phyloP scores from a whole-genome alignment of 2,888 invertebrate genomes.

The Oasisia sp. region DNA sequence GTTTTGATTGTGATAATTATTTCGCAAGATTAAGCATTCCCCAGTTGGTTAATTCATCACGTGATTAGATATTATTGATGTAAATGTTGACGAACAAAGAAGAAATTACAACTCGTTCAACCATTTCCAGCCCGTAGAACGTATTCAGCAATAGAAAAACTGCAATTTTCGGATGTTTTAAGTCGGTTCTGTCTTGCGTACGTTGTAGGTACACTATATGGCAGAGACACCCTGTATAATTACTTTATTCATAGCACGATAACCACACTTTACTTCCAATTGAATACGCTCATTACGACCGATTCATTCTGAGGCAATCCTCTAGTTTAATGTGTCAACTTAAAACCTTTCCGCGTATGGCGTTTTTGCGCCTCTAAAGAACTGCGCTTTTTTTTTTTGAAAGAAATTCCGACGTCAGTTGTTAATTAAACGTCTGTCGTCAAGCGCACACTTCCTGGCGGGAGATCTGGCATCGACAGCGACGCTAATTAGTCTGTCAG shows the following conservation, averaged over 20 bases:
- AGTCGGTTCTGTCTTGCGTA: not conserved
- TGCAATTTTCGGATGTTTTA: no score
- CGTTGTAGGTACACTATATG: not conserved
- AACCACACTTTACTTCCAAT: not conserved
- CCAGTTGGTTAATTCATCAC: no score
- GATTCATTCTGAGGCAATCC: not conserved
- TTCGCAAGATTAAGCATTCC: no score
- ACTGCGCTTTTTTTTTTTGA: not conserved
- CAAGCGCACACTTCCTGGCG: not conserved
- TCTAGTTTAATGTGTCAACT: not conserved
- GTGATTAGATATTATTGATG: no score
- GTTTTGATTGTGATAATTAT: no score
- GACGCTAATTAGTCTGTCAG: not conserved
- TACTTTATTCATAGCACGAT: not conserved
- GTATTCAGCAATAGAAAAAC: no score
- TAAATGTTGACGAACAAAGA: no score
- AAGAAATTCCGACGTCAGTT: not conserved
- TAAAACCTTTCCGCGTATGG: not conserved
- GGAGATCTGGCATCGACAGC: not conserved
- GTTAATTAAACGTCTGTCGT: not conserved
- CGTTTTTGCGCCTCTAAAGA: not conserved
- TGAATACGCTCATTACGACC: not conserved
- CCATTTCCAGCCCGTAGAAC: no score
- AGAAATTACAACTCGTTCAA: no score
- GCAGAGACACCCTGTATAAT: not conserved